Evolutionary conservation across 92 coral and sea anemone genomes (phyloP), one percentile per base, ranked within the genome.

Genomic region (Blastomussa wellsi): DNA sequence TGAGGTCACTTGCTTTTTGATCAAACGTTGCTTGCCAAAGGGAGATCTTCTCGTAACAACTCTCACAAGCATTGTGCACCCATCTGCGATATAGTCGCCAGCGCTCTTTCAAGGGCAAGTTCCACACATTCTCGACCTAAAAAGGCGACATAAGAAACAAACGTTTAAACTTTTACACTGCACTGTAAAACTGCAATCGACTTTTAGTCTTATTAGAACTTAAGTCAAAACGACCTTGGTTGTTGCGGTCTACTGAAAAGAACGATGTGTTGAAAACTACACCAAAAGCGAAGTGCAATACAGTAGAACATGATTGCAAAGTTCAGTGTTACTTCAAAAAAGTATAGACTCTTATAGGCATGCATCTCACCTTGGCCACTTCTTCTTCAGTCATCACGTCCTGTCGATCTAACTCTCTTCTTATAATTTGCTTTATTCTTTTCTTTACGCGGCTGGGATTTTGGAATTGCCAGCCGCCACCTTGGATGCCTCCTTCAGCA

Each of bases 61-160:
- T 78, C 76, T 83, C 38, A 28, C 67, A 57, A 57, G 87, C 78
- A 70, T 86, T 79, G 51, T 57, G 24, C 36, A 90, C 83, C 92
- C 92, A 90, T 82, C 80, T 85, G 51, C 93, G 87, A 69, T 90
- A 90, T 76, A 90, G 60, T 19, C 93, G 88, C 93, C 93, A 90
- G 77, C 88, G 89, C 57, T 86, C 81, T 55, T 77, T 68, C 72
- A 69, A 47, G 71, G 66, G 14, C 39, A 86, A 60, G 36, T 32
- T 26, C 93, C 93, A 90, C 33, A 86, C 86, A 82, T 90, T 88
- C 7, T 81, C 52, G 35, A 81, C 85, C 85, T 81, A 71, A 49
- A 52, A 19, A 48, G 41, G 0, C 10, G 57, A 26, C 7, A 17
- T 16, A 42, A 29, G 42, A 17, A 14, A 35, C 9, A 0, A n/a